These are phyloP conservation scores for Nerophis lumbriciformis DNA, from an alignment of 2,113 vertebrate species.

Conservation along the genomic window DNA sequence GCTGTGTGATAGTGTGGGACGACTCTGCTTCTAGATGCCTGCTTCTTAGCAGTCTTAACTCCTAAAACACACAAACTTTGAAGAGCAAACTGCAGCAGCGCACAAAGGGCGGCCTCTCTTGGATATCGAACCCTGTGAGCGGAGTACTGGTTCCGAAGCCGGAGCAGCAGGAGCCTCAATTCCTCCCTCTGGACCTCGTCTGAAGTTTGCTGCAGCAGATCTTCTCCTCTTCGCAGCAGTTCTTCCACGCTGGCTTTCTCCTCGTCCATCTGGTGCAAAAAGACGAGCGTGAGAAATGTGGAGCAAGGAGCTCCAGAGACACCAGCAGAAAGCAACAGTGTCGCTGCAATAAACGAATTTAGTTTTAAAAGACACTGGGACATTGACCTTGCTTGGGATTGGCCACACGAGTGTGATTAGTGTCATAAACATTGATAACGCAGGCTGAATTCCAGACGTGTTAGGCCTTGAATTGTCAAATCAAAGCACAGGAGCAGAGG, in stretches of 20 bases:
- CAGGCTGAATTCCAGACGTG: conserved; percentile 32
- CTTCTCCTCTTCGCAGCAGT: conserved; percentile 82
- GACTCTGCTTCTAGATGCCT: conserved; percentile 47
- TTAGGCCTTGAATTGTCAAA: conserved; percentile 32
- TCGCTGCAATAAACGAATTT: background rate
- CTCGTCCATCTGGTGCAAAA: conserved; percentile 77
- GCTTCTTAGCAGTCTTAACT: conserved; percentile 62
- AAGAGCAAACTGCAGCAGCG: background rate
- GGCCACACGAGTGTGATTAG: conserved; percentile 27
- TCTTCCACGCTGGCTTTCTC: conserved; percentile 84
- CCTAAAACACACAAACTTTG: conserved; percentile 53
- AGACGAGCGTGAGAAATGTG: conserved; percentile 1
- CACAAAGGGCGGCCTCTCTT: background rate
- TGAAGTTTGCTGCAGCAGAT: conserved; percentile 76
- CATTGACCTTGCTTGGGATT: conserved; percentile 43
- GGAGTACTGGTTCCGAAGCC: conserved; percentile 82
- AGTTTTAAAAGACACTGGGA: conserved; percentile 2
- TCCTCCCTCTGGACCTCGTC: conserved; percentile 80
- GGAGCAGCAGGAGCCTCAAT: conserved; percentile 76
- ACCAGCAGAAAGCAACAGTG: background rate
- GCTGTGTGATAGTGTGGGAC: conserved; percentile 63
- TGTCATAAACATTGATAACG: conserved; percentile 52
- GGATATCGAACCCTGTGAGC: conserved; percentile 65
- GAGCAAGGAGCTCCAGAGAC: conserved; percentile 1
- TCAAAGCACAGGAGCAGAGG: conserved; percentile 17